Evolutionary conservation across 2,888 invertebrate species (phyloP), one percentile per base, ranked within the genome.

Genomic region (Drosophila sordidula): DNA sequence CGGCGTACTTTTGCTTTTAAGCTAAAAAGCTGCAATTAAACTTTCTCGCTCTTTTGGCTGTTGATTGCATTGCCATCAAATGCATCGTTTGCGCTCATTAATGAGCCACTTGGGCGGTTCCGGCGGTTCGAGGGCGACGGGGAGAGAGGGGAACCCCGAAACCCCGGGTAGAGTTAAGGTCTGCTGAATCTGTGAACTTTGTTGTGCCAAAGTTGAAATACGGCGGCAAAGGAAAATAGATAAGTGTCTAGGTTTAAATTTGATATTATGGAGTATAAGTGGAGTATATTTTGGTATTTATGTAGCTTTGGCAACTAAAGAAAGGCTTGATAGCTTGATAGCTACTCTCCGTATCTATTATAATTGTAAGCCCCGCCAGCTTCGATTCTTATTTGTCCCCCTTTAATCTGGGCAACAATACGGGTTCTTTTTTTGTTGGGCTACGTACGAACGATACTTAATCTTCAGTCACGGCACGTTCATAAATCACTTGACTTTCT

Each of bases 401-500:
- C 14, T 16, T 18, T 57, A 70, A 9, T 49, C 41, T n/a, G 45
- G 46, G 38, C 69, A 32, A 41, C 14, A 45, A 6, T 9, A 18
- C 46, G 45, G 47, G 16, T 38, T 14, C 38, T 44, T 25, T 29
- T 22, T 49, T 49, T 26, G 8, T 34, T 14, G 16, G 46, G 46
- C 22, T 38, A 42, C 29, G 12, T 44, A 42, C 38, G 34, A 49
- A 63, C 36, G 36, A 47, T 16, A 59, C 54, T 59, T 56, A 62
- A 76, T 66, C 80, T 63, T 55, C 63, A 75, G 68, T 68, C 76
- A 78, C 67, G 76, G 61, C 79, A 78, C 66, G 70, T 70, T 76
- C 78, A 84, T 84, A 88, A 84, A 88, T 84, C 84, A 84, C 69
- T 75, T 65, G 71, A 87, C 87, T 89, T 88, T 84, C 85, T 87